These are phyloP conservation scores for Bujurquina vittata DNA, from an alignment of 2,113 vertebrate species.

Conservation along the genomic window DNA sequence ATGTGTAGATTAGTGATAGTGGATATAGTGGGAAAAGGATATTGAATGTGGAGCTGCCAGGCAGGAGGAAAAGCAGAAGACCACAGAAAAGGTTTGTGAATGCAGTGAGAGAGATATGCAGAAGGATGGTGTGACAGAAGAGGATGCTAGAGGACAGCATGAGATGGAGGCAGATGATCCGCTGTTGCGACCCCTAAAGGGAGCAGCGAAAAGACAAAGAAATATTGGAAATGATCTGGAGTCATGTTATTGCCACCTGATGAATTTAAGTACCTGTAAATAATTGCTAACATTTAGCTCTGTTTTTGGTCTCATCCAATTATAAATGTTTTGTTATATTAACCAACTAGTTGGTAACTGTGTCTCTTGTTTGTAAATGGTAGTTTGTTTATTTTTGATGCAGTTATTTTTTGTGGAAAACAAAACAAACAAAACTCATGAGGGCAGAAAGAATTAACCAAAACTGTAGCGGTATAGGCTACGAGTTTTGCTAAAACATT, in stretches of 20 bases:
- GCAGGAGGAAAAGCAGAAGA: not conserved
- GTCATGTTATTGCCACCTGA: too few species aligned
- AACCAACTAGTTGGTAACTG: not conserved
- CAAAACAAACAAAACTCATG: not conserved
- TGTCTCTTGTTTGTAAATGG: not conserved
- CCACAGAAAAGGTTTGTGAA: not conserved
- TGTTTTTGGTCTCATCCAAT: not conserved
- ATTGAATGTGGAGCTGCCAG: not conserved
- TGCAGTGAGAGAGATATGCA: not conserved
- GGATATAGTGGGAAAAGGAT: too few species aligned
- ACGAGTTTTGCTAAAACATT: not conserved
- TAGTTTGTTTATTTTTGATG: not conserved
- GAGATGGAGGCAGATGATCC: not conserved
- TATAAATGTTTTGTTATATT: not conserved
- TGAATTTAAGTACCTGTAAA: not conserved
- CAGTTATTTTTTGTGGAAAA: not conserved
- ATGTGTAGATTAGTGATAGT: too few species aligned
- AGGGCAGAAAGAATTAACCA: not conserved
- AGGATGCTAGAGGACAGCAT: not conserved
- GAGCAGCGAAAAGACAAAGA: not conserved
- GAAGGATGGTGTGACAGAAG: not conserved
- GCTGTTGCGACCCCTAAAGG: too few species aligned
- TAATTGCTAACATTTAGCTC: not conserved
- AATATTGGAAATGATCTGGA: not conserved
- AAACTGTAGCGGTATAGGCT: not conserved